Percentiles rank a stretch among this genome's conserved stretches.
These are phyloP conservation scores for Antheraea mylitta DNA, from an alignment of 1,140 invertebrate genomes.

Conservation along the genomic window DNA sequence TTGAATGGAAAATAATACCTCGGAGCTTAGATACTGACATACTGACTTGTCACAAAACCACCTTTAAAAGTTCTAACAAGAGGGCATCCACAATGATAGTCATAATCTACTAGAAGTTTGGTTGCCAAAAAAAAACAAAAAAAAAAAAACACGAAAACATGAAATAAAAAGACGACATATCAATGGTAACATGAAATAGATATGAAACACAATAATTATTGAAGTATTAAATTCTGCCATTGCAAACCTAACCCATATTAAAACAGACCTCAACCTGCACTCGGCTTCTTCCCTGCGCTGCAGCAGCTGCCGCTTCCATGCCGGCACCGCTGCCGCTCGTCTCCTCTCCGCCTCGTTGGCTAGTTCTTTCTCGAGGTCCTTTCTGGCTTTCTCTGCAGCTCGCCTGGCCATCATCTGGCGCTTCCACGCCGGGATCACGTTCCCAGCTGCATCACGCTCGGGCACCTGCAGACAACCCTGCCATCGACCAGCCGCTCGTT, in stretches of 20 bases:
- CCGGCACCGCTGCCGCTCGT: conserved; percentile 91
- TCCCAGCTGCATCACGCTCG: conserved; percentile 92
- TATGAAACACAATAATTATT: not conserved
- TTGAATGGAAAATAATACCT: no score
- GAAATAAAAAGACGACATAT: no score
- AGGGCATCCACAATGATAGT: no score
- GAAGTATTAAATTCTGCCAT: not conserved
- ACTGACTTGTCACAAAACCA: no score
- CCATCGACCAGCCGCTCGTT: conserved; percentile 58
- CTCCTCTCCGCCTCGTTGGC: conserved; percentile 91
- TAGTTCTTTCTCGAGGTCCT: conserved; percentile 92
- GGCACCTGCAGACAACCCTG: conserved; percentile 86
- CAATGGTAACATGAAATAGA: no score
- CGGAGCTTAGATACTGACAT: no score
- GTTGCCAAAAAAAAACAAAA: no score
- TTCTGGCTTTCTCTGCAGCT: conserved; percentile 93
- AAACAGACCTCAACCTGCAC: conserved; percentile 82
- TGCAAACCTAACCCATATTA: conserved; percentile 5
- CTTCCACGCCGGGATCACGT: conserved; percentile 95
- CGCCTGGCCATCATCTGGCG: conserved; percentile 96
- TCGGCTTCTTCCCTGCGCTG: conserved; percentile 89
- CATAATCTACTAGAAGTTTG: no score
- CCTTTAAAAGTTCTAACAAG: no score
- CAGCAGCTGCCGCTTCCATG: conserved; percentile 94
- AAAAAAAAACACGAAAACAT: no score